phyloP scores from a whole-genome alignment of 2,113 vertebrate genomes.

The Clarias magur region DNA sequence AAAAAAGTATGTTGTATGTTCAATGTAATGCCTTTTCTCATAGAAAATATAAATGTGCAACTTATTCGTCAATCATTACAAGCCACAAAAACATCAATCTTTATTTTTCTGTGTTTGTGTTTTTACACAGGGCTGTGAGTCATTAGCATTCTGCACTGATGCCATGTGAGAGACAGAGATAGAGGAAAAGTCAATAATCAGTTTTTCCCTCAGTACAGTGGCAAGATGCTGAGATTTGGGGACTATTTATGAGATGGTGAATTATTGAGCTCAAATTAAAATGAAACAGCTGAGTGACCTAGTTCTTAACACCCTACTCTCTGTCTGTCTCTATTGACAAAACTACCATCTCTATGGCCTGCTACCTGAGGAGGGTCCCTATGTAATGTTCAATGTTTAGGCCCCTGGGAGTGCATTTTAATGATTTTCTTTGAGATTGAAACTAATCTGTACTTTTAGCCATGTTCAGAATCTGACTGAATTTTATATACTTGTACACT shows the following conservation, averaged over 20 bases:
- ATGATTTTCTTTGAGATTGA: neutral
- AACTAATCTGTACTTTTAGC: neutral
- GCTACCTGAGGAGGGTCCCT: neutral
- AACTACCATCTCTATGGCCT: neutral
- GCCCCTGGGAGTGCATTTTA: neutral
- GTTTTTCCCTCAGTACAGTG: slow-evolving; percentile 1
- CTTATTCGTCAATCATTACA: neutral
- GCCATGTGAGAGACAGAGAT: slow-evolving; percentile 26
- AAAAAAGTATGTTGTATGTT: neutral
- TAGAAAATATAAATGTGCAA: neutral
- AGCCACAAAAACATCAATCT: neutral
- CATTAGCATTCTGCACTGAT: slow-evolving; percentile 33
- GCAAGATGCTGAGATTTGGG: slow-evolving; percentile 64
- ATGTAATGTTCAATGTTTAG: neutral
- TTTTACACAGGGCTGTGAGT: neutral
- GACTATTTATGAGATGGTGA: slow-evolving; percentile 84
- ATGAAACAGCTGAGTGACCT: slow-evolving; percentile 88
- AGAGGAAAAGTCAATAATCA: slow-evolving; percentile 31
- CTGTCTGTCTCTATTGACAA: slow-evolving; percentile 3
- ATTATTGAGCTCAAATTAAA: slow-evolving; percentile 85
- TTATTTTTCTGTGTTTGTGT: slow-evolving; percentile 9
- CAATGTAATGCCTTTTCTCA: neutral
- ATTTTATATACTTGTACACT: neutral
- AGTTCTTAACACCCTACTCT: slow-evolving; percentile 86
- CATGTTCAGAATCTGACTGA: neutral